Conservation (phyloP, 2,113 vertebrate genomes). For the Erythrocercus mccallii region DNA sequence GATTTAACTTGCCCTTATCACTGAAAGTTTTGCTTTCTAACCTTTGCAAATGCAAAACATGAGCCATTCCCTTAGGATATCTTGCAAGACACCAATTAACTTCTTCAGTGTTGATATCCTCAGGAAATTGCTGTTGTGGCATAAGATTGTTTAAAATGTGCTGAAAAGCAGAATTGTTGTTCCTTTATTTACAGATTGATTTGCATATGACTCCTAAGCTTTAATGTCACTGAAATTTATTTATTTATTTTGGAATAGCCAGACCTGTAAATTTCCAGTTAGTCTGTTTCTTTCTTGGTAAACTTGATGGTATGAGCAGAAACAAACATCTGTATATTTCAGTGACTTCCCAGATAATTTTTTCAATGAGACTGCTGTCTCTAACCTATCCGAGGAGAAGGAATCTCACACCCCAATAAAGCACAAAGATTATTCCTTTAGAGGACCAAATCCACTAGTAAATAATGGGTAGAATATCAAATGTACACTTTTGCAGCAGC, state of each 20-base stretch:
- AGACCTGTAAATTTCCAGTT: background rate
- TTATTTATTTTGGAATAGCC: background rate
- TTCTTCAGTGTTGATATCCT: background rate
- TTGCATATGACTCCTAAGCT: background rate
- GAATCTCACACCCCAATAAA: background rate
- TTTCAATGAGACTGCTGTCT: background rate
- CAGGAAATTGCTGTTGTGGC: conserved; percentile 14
- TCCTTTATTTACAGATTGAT: background rate
- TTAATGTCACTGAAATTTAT: background rate
- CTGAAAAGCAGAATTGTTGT: background rate
- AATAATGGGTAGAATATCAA: background rate
- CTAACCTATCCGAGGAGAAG: background rate
- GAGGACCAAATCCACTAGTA: background rate
- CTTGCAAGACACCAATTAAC: conserved; percentile 6
- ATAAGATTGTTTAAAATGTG: background rate
- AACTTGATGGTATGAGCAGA: background rate
- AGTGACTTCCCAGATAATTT: background rate
- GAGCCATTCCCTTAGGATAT: background rate
- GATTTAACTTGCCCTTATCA: background rate
- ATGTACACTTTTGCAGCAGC: background rate
- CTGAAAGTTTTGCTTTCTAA: background rate
- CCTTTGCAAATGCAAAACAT: background rate
- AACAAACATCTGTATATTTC: background rate
- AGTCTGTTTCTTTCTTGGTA: background rate
- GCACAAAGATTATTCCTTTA: background rate